phyloP scores from a whole-genome alignment of 2,888 invertebrate genomes.

The Proisotoma minuta region DNA sequence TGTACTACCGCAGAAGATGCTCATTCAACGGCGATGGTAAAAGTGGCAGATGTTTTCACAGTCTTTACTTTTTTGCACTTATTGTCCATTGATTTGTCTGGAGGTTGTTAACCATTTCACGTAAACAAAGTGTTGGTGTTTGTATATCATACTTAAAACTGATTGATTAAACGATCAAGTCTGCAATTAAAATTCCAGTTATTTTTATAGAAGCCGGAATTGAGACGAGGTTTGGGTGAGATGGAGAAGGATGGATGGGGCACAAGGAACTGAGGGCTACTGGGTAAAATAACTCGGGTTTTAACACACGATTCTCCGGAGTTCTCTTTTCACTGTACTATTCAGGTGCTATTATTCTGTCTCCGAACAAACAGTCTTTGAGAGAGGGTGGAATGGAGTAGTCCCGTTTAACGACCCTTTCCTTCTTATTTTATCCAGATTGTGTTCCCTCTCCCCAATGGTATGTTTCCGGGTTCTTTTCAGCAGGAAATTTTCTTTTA shows the following conservation, averaged over 20 bases:
- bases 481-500: background rate
- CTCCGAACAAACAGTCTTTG: background rate
- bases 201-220: no score
- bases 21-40: no score
- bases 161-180: no score
- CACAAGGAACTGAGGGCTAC: slow-evolving; percentile 4
- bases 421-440: background rate
- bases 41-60: no score
- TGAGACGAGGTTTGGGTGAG: background rate
- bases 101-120: no score
- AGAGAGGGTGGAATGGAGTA: background rate
- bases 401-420: slow-evolving; percentile 5
- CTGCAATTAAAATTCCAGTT: no score
- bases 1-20: no score
- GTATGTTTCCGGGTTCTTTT: slow-evolving; percentile 1
- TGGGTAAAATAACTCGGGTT: slow-evolving; percentile 1
- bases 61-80: no score
- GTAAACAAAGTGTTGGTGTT: no score
- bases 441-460: background rate
- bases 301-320: slow-evolving; percentile 4
- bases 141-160: no score
- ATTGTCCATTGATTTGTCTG: no score
- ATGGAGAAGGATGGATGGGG: slow-evolving; percentile 9
- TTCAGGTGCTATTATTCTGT: slow-evolving; percentile 1
- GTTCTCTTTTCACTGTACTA: background rate